Base-by-base conservation (phyloP, 2,797 vertebrate genomes). In the Pipistrellus pygmaeus region DNA sequence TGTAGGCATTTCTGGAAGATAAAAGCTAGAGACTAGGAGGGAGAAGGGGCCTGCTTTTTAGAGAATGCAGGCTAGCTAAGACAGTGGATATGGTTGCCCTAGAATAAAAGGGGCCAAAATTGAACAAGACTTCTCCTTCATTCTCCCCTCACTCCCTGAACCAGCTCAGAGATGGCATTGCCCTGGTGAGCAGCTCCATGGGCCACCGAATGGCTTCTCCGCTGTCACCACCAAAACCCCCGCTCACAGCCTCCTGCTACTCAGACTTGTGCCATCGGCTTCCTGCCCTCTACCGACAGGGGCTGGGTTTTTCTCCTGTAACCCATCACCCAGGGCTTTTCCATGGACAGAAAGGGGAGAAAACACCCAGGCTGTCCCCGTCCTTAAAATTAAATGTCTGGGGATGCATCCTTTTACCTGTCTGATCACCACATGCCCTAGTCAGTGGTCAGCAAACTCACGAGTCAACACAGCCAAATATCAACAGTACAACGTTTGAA, bases 51-150 rank as follows among this genome's bases (percentile, higher is more conserved):
- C 38, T 30, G 21, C n/a, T 66, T 88, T 93, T 44, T 55, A 78
- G 80, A 68, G 66, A 82, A 81, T 53, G 55, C 44, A 44, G 44
- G 71, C 23, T 3, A 62, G 57, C 35, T 93, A 14, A 93, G n/a
- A 71, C 55, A n/a, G 23, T 85, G 9, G 83, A 57, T 80, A n/a
- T 9, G 13, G 81, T 55, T 94, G 69, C 48, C 35, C 17, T 86
- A 38, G 41, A 91, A 57, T 76, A 90, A 93, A 85, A 27, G 53
- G 68, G 35, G 46, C 32, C 27, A 83, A 94, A 80, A 55, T 91
- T 18, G 4, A 46, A 7, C 12, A 72, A 38, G 48, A 13, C 27
- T 66, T 86, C 27, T 60, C 3, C 21, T 20, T 83, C 0, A 10
- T 55, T 35, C 20, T 0, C 21, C 17, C 38, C 38, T 30, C 13